Percentiles rank a stretch among this genome's conserved stretches.
Evolutionary conservation across 1,140 invertebrate species (phyloP).

Genomic region (Lucilia sericata): DNA sequence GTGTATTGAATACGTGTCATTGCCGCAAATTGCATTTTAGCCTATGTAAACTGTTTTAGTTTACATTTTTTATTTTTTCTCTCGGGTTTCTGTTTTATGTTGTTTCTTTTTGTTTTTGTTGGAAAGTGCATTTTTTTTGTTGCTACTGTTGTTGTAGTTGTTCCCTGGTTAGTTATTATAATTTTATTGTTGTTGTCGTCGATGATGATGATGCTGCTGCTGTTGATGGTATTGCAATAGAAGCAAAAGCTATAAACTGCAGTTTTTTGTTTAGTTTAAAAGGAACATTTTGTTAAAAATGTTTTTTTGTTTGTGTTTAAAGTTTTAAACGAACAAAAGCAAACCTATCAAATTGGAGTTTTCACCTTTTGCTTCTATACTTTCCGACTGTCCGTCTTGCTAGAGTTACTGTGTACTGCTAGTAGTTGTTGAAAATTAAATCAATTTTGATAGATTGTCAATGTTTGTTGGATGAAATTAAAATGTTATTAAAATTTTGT

Average conservation of each 20-base stretch:
- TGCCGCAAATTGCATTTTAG: conserved; percentile 43
- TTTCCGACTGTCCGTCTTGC: too few relatives aligned
- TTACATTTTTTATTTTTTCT: neutral
- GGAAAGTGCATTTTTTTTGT: too few relatives aligned
- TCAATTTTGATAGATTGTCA: conserved; percentile 44
- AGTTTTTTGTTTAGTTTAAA: too few relatives aligned
- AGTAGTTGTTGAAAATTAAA: conserved; percentile 30
- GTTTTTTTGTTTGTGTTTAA: too few relatives aligned
- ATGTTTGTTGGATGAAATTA: conserved; percentile 37
- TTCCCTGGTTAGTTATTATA: conserved; percentile 21
- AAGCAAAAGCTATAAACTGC: too few relatives aligned
- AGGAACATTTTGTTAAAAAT: too few relatives aligned
- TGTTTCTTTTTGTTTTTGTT: neutral
- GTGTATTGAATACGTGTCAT: conserved; percentile 40
- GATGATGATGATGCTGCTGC: neutral
- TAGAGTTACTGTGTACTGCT: too few relatives aligned
- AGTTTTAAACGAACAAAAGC: too few relatives aligned
- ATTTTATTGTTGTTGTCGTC: neutral
- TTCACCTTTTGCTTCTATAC: too few relatives aligned
- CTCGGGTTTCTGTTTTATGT: neutral
- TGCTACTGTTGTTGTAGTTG: neutral
- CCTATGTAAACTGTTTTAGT: conserved; percentile 20
- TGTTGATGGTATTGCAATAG: neutral
- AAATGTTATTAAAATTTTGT: neutral
- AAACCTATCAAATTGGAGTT: too few relatives aligned